These are phyloP conservation scores for Myoxocephalus aenaeus DNA, from an alignment of 2,797 vertebrate genomes.

Conservation along the genomic window DNA sequence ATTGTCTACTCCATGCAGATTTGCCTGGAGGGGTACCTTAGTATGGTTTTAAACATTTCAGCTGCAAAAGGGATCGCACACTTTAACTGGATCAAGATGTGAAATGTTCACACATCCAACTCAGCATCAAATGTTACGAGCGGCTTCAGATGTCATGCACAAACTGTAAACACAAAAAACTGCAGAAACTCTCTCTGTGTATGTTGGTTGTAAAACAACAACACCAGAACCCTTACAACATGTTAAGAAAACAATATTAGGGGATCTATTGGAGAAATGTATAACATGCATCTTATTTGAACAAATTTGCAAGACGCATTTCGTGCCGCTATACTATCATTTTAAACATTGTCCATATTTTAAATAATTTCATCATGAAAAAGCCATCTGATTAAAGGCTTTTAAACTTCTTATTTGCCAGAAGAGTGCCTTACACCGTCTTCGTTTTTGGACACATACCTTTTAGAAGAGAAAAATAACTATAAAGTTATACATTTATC, in stretches of 20 bases:
- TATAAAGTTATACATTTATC: background rate
- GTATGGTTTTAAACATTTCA: conserved; percentile 5
- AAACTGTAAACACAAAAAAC: background rate
- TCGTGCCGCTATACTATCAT: background rate
- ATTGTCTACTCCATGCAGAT: conserved; percentile 54
- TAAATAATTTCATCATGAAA: background rate
- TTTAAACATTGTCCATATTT: background rate
- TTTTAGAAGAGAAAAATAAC: background rate
- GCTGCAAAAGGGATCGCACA: background rate
- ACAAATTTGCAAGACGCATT: background rate
- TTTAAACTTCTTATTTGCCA: background rate
- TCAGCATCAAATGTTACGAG: background rate
- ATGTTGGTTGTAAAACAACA: background rate
- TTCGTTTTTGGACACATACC: background rate
- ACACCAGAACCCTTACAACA: background rate
- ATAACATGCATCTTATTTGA: background rate
- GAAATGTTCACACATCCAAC: background rate
- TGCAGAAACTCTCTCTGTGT: background rate
- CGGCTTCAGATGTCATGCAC: background rate
- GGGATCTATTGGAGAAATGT: background rate
- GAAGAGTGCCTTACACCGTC: background rate
- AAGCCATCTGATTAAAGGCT: background rate
- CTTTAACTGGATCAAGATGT: background rate
- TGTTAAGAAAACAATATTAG: background rate
- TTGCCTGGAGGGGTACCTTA: background rate